phyloP scores from a whole-genome alignment of 2,888 invertebrate genomes.

The Xanthia togata region DNA sequence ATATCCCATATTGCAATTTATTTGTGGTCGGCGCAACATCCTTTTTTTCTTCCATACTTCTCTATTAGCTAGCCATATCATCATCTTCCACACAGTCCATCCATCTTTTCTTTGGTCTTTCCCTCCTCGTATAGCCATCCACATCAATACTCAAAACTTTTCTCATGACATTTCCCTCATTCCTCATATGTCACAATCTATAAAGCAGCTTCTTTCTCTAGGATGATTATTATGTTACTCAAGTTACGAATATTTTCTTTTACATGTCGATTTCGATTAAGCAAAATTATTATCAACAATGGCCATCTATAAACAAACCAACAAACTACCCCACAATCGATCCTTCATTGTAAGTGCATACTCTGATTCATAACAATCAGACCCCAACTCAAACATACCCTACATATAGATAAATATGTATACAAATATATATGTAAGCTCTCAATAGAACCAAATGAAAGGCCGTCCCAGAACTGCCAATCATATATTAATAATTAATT shows the following conservation, averaged over 20 bases:
- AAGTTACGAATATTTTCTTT: not conserved
- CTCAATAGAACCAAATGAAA: slow-evolving; percentile 62
- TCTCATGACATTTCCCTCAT: no score
- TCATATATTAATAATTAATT: slow-evolving; percentile 73
- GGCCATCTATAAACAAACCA: slow-evolving; percentile 17
- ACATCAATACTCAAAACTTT: no score
- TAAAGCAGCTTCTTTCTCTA: no score
- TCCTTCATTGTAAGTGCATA: slow-evolving; percentile 25
- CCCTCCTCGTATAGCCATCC: no score
- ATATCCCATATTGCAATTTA: no score
- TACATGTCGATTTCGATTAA: not conserved
- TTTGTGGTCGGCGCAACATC: no score
- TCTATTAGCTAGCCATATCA: no score
- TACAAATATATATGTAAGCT: slow-evolving; percentile 12
- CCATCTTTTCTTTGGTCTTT: no score
- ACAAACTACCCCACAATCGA: slow-evolving; percentile 32
- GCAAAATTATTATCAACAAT: slow-evolving; percentile 7
- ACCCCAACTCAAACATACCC: slow-evolving; percentile 47
- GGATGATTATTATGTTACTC: not conserved
- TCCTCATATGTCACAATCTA: no score
- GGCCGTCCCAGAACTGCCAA: slow-evolving; percentile 67
- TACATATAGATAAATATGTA: slow-evolving; percentile 10
- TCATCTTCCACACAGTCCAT: no score
- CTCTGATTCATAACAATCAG: slow-evolving; percentile 52
- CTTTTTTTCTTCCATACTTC: no score